These are phyloP conservation scores for Scophthalmus maximus DNA, from an alignment of 2,113 vertebrate species.

Conservation along the genomic window DNA sequence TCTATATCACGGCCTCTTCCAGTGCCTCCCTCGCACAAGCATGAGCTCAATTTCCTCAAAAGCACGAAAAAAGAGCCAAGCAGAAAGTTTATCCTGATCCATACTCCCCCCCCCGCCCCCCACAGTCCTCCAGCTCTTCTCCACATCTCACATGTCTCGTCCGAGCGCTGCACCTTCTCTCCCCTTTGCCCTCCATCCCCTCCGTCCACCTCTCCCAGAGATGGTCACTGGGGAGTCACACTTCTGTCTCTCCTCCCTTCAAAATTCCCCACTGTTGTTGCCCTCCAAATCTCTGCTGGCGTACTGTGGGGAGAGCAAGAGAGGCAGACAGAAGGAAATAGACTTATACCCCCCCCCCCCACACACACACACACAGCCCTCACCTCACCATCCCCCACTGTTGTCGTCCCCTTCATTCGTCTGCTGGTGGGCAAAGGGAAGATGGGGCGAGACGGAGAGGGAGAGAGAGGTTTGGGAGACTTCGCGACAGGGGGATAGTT, in stretches of 20 bases:
- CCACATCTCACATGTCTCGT: conserved; percentile 11
- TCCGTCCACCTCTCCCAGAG: conserved; percentile 31
- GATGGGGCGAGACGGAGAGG: conserved; percentile 12
- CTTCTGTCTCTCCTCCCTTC: conserved; percentile 27
- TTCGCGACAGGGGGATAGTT: conserved; percentile 47
- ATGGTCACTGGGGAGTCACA: conserved; percentile 52
- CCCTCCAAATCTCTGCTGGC: conserved; percentile 61
- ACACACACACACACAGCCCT: neutral
- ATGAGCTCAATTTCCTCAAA: conserved; percentile 14
- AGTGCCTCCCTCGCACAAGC: conserved; percentile 1
- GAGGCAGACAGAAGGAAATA: conserved; percentile 42
- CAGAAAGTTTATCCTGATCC: conserved; percentile 20
- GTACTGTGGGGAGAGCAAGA: conserved; percentile 29
- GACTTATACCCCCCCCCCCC: conserved; percentile 26
- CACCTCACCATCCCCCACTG: conserved; percentile 43
- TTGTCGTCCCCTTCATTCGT: conserved; percentile 55
- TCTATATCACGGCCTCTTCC: neutral
- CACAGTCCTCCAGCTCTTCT: neutral
- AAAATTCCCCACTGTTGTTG: conserved; percentile 40
- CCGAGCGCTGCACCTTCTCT: conserved; percentile 41
- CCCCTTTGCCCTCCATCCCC: conserved; percentile 33
- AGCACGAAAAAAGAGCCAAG: neutral
- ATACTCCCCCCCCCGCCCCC: conserved; percentile 14
- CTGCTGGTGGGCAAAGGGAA: conserved; percentile 18
- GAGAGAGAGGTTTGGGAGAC: conserved; percentile 27